Evolutionary conservation across 1,140 invertebrate species (phyloP).

Genomic region (Lucilia cuprina): DNA sequence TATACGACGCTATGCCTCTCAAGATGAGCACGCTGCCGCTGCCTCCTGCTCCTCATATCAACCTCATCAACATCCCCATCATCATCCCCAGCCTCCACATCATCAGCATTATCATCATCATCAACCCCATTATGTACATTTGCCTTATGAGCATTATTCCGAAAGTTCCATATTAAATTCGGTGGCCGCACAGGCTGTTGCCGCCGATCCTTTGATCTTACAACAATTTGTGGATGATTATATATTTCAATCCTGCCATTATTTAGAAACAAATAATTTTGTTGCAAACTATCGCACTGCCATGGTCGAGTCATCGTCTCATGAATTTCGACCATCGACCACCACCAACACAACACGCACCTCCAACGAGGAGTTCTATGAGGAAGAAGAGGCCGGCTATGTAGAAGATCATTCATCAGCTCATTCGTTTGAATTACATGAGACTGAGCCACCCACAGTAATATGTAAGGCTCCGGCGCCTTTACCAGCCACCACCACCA

Average conservation of each 20-base stretch:
- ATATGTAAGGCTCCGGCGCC: slow-evolving; percentile 53
- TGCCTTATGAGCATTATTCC: slow-evolving; percentile 32
- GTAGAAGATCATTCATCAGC: slow-evolving; percentile 49
- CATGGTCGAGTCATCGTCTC: slow-evolving; percentile 60
- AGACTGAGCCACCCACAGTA: slow-evolving; percentile 53
- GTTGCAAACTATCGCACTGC: slow-evolving; percentile 61
- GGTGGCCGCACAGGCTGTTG: slow-evolving; percentile 18
- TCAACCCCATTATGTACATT: background rate
- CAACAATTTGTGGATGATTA: slow-evolving; percentile 59
- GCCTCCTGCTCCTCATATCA: background rate
- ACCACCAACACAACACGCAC: slow-evolving; percentile 47
- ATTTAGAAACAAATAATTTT: slow-evolving; percentile 61
- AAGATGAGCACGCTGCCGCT: background rate
- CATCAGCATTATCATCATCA: slow-evolving; percentile 7
- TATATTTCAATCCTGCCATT: slow-evolving; percentile 60
- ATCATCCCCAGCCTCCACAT: slow-evolving; percentile 9
- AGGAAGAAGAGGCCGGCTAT: slow-evolving; percentile 44
- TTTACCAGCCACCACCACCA: background rate
- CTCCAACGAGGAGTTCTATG: slow-evolving; percentile 18
- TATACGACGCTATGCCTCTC: slow-evolving; percentile 42
- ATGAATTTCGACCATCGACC: slow-evolving; percentile 59
- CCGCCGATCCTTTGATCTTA: slow-evolving; percentile 41
- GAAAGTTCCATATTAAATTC: slow-evolving; percentile 25
- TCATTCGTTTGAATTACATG: slow-evolving; percentile 57
- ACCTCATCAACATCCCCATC: slow-evolving; percentile 15